Conservation (phyloP, 1,140 invertebrate genomes). For the Scaptomyza montana region DNA sequence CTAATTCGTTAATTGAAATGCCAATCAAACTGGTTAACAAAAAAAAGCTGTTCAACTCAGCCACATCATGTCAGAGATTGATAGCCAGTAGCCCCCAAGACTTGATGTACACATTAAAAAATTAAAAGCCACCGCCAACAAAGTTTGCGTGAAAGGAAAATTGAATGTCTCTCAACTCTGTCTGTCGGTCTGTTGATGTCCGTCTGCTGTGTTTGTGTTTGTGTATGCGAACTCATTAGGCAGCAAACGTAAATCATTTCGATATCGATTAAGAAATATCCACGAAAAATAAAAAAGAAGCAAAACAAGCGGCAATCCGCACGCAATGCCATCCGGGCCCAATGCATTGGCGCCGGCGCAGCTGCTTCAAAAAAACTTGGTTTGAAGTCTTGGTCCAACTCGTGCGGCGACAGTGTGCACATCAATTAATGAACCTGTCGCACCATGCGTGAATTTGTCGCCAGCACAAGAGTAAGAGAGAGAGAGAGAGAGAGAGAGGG, state of each 20-base stretch:
- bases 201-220: conserved; percentile 25
- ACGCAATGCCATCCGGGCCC: conserved; percentile 48
- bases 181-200: conserved; percentile 4
- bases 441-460: conserved; percentile 74
- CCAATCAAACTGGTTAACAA: conserved; percentile 48
- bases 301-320: conserved; percentile 52
- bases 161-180: conserved; percentile 2
- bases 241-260: conserved; percentile 79
- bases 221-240: conserved; percentile 73
- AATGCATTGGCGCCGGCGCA: conserved; percentile 43
- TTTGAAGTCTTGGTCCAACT: conserved; percentile 15
- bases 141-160: conserved; percentile 68
- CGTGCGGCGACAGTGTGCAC: conserved; percentile 71
- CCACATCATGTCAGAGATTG: conserved; percentile 64
- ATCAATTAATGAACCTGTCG: conserved; percentile 79
- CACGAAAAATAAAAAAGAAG: conserved; percentile 30
- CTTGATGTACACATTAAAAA: conserved; percentile 16
- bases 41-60: conserved; percentile 27
- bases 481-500: background rate
- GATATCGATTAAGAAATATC: conserved; percentile 78
- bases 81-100: conserved; percentile 45
- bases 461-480: conserved; percentile 30
- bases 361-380: conserved; percentile 21
- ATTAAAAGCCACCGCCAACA: conserved; percentile 33
- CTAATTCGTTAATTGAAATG: conserved; percentile 67